A percentile compares a stretch with the other conserved stretches of the same genome.
Conservation (phyloP, 1,140 invertebrate genomes). For the Sarcophaga peregrina region DNA sequence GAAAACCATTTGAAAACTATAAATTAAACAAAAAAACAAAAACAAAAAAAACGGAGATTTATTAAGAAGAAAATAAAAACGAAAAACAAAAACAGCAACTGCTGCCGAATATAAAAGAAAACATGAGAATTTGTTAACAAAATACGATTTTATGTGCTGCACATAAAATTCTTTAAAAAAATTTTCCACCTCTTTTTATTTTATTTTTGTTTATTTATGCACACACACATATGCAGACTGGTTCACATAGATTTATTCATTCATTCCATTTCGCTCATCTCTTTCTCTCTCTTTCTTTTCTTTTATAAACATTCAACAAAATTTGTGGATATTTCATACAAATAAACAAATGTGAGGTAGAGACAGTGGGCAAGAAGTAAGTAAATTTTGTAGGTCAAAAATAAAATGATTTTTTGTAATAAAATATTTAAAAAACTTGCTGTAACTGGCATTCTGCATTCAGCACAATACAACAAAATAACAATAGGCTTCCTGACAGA, state of each 20-base stretch:
- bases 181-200: neutral
- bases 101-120: neutral
- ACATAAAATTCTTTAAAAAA: neutral
- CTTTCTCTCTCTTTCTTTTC: too few relatives aligned
- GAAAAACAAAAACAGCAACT: neutral
- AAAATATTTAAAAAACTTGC: neutral
- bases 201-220: slow-evolving; percentile 1
- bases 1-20: too few relatives aligned
- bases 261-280: too few relatives aligned
- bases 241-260: too few relatives aligned
- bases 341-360: neutral
- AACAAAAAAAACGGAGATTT: neutral
- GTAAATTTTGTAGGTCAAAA: too few relatives aligned
- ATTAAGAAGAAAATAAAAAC: neutral
- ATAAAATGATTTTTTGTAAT: too few relatives aligned
- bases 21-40: neutral
- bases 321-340: neutral
- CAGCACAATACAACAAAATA: too few relatives aligned
- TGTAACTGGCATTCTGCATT: too few relatives aligned
- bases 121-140: slow-evolving; percentile 13
- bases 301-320: too few relatives aligned
- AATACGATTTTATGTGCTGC: slow-evolving; percentile 4
- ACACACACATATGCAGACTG: neutral
- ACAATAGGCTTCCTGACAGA: too few relatives aligned
- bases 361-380: neutral